Evolutionary conservation across 2,797 vertebrate species (phyloP), one percentile per base, ranked within the genome.

Genomic region (Parauchenoglanis punctatus): DNA sequence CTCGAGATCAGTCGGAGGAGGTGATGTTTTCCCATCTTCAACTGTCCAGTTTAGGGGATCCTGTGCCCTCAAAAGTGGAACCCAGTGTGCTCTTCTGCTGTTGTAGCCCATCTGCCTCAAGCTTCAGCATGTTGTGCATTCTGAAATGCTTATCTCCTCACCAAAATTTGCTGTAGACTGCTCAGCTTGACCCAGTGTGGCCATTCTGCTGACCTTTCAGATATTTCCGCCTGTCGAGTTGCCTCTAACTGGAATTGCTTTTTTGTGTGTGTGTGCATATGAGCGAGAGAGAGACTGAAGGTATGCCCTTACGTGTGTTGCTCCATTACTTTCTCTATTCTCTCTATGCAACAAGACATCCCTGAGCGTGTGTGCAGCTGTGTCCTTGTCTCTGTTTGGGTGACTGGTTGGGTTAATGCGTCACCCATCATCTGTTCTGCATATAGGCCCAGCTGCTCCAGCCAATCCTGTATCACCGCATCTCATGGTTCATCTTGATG

Each of bases 381-480:
- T 86, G 87, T 75, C 85, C 49, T 7, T 68, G 63, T 78, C 72
- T 83, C 73, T 73, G 91, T 92, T 91, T 89, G 92, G 92, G 89
- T 91, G 91, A 94, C 93, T 93, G 93, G 91, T 93, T 92, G 92
- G 91, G 93, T 92, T 94, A 94, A 96, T 94, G 92, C 94, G 93
- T 94, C 93, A 93, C 94, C 94, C 93, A 94, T 94, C 94, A 95
- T 93, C 93, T 95, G 93, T 91, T 91, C 93, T 91, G 90, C 90
- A 94, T 95, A 94, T 92, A 93, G 91, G 90, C 61, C 76, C 86
- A 89, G 86, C 82, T 89, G 75, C 63, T 81, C 46, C 67, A 63
- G 46, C 75, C 70, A 81, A 91, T 93, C 92, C 89, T 65, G 80
- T 91, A 91, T 88, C 90, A 89, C 91, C 56, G 13, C 68, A 86